These are phyloP conservation scores for Platichthys flesus DNA, from an alignment of 2,113 vertebrate genomes.

Conservation along the genomic window DNA sequence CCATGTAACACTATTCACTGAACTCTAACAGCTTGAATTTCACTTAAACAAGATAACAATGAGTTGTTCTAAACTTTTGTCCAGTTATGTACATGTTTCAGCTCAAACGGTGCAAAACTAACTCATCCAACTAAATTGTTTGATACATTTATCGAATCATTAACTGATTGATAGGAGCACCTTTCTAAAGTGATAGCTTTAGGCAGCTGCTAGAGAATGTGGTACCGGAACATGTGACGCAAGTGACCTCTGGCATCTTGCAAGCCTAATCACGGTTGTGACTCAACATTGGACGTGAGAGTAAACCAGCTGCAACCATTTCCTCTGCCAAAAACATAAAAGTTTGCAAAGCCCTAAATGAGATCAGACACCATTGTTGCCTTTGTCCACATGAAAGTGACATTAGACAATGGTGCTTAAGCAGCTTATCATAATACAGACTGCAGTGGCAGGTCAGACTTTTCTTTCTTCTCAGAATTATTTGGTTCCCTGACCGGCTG, in stretches of 20 bases:
- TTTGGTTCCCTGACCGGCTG: constrained; percentile 53
- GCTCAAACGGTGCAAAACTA: no score
- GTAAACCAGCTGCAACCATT: constrained; percentile 14
- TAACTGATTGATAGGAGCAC: no score
- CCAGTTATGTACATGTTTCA: no score
- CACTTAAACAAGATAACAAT: no score
- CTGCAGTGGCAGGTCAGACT: constrained; percentile 46
- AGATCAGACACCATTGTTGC: constrained; percentile 61
- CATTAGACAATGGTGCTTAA: constrained; percentile 75
- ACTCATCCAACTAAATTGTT: no score
- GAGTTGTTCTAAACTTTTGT: no score
- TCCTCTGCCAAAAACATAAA: constrained; percentile 44
- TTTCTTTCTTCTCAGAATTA: constrained; percentile 68
- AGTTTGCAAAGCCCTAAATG: constrained; percentile 29
- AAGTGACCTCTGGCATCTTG: neutral
- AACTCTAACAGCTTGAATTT: no score
- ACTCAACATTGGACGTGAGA: neutral
- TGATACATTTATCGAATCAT: no score
- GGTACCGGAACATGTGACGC: no score
- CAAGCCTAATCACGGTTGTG: neutral
- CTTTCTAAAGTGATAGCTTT: no score
- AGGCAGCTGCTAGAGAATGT: no score
- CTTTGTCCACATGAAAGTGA: constrained; percentile 70
- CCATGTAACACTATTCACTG: no score
- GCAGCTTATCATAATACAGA: constrained; percentile 72